phyloP scores from a whole-genome alignment of 2,797 vertebrate genomes.

The Characodon lateralis region DNA sequence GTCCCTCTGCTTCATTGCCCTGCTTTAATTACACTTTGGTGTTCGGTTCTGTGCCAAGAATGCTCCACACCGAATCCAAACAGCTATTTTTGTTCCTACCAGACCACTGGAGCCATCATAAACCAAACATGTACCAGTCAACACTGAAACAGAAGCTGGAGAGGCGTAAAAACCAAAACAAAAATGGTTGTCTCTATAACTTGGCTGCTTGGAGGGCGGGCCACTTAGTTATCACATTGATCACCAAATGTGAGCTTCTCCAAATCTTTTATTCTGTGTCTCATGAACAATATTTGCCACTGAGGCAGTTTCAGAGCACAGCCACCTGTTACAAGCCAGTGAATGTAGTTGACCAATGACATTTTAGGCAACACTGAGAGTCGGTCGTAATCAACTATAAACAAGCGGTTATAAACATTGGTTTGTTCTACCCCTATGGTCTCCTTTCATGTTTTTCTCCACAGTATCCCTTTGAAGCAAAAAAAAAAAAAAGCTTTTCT shows the following conservation, averaged over 20 bases:
- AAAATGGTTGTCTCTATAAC: neutral
- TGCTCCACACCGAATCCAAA: slow-evolving; percentile 17
- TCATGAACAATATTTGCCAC: neutral
- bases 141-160: neutral
- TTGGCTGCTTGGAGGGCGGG: neutral
- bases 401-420: too few species aligned
- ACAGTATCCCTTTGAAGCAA: too few species aligned
- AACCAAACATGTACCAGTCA: slow-evolving; percentile 6
- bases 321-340: neutral
- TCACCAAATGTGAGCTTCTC: neutral
- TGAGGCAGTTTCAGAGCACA: neutral
- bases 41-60: slow-evolving; percentile 33
- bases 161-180: neutral
- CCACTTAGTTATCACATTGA: too few species aligned
- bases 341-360: neutral
- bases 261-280: neutral
- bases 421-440: too few species aligned
- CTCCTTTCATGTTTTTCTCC: too few species aligned
- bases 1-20: slow-evolving; percentile 11
- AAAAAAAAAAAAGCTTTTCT: too few species aligned
- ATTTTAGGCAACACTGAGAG: neutral
- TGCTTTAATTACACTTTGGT: slow-evolving; percentile 41
- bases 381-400: neutral
- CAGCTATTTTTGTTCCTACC: slow-evolving; percentile 42
- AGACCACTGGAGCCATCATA: slow-evolving; percentile 19